Conservation (phyloP, 2,113 vertebrate species). For the Hippocampus abdominalis region DNA sequence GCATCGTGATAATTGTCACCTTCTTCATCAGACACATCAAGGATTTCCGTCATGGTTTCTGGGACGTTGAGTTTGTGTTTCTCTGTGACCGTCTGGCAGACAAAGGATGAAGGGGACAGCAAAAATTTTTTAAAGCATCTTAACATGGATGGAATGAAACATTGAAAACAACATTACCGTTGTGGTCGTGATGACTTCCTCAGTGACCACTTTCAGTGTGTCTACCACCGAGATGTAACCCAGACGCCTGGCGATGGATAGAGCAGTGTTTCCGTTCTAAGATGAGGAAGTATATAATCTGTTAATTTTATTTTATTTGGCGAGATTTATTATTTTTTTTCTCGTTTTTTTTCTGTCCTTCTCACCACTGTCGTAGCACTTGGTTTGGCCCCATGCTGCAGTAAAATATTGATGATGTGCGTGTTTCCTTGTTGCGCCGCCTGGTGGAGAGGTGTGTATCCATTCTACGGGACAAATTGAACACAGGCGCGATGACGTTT, state of each 20-base stretch:
- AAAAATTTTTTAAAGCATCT: background rate
- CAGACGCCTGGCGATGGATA: slow-evolving; percentile 92
- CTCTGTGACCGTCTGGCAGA: slow-evolving; percentile 88
- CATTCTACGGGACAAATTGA: slow-evolving; percentile 73
- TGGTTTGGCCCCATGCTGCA: slow-evolving; percentile 89
- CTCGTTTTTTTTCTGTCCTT: slow-evolving; percentile 7
- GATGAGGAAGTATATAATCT: slow-evolving; percentile 9
- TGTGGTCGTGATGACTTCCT: slow-evolving; percentile 92
- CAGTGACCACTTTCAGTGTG: slow-evolving; percentile 94
- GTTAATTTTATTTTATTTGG: background rate
- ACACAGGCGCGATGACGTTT: background rate
- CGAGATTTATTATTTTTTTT: background rate
- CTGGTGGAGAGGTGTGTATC: slow-evolving; percentile 95
- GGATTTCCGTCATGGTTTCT: slow-evolving; percentile 96
- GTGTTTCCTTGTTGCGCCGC: slow-evolving; percentile 97
- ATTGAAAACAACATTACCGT: slow-evolving; percentile 74
- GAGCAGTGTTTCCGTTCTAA: slow-evolving; percentile 97
- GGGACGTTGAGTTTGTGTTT: slow-evolving; percentile 99
- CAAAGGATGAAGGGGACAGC: slow-evolving; percentile 3
- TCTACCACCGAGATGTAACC: slow-evolving; percentile 99
- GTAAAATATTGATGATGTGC: slow-evolving; percentile 90
- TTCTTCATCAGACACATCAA: slow-evolving; percentile 98
- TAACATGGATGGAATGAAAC: background rate
- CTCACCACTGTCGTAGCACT: slow-evolving; percentile 88
- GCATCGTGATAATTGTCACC: slow-evolving; percentile 73